These are phyloP conservation scores for Plutella xylostella DNA, from an alignment of 2,888 invertebrate genomes.

Conservation along the genomic window DNA sequence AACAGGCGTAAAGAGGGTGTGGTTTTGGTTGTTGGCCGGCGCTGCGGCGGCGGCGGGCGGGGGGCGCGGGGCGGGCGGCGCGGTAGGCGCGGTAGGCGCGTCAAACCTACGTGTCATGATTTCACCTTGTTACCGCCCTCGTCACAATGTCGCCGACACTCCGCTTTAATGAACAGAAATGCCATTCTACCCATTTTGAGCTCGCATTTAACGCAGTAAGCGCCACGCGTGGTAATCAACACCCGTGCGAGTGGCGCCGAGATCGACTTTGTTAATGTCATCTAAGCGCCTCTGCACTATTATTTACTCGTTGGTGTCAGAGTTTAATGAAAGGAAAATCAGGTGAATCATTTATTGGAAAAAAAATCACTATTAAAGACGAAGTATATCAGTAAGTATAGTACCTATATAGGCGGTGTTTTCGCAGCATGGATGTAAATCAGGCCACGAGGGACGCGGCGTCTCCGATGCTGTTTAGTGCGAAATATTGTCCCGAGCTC, in stretches of 20 bases:
- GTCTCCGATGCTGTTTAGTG: background rate
- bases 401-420: no score
- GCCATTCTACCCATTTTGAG: slow-evolving; percentile 11
- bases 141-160: slow-evolving; percentile 31
- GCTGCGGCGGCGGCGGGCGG: no score
- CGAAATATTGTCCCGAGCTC: background rate
- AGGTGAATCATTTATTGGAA: no score
- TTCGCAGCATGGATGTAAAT: slow-evolving; percentile 18
- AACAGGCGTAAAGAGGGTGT: background rate
- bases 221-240: no score
- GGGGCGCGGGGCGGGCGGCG: background rate
- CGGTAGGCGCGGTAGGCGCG: background rate
- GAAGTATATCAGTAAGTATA: no score
- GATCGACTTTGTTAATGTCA: no score
- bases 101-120: slow-evolving; percentile 31
- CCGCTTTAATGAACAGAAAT: slow-evolving; percentile 46
- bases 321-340: no score
- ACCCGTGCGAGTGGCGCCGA: background rate
- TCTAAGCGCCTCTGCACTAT: no score
- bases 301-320: no score
- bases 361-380: no score
- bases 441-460: slow-evolving; percentile 9
- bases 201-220: slow-evolving; percentile 9
- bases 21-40: background rate
- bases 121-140: slow-evolving; percentile 33